Base-by-base conservation (phyloP, 2,797 vertebrate species). In the Tadarida brasiliensis region DNA sequence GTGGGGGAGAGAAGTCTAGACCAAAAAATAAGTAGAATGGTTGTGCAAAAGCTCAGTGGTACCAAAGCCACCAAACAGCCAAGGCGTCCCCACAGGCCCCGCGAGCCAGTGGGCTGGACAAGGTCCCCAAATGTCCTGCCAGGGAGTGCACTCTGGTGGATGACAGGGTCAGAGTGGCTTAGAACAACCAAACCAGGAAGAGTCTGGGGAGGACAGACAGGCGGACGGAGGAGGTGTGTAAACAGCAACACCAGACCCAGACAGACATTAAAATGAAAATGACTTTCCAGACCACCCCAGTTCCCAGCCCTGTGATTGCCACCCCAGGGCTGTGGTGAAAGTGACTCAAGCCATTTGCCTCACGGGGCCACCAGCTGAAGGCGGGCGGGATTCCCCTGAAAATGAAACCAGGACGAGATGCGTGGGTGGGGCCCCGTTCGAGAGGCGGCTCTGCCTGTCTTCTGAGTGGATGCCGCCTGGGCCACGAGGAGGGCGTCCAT, bases 331-430 rank as follows among this genome's bases (percentile, higher is more conserved):
- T 77, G 33, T 0, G 0, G 74, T 4, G 3, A 90, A 22, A 49
- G 51, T 92, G 89, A 93, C 76, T 71, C 87, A 87, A 61, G 80
- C n/a, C 87, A 71, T 78, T 68, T 20, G 61, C 68, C 84, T 85
- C 20, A 0, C 0, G 6, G 82, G 86, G 54, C 33, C 14, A 76
- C 28, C 68, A 10, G 26, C 78, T 61, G 87, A 91, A 61, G 73
- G 57, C 49, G 39, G 3, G 54, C 74, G 68, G 82, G 78, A 81
- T 67, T 83, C 92, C 87, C 89, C 91, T 63, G 57, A 91, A 88
- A 81, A 71, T 7, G 20, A 85, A 94, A 65, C 56, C 56, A 49
- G 35, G 59, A 71, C 73, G 47, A 93, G 87, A 51, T 14, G 8
- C 6, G 1, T 33, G 5, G 61, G 56, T 19, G 57, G 85, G 35